phyloP scores from a whole-genome alignment of 2,797 vertebrate genomes.

The Lemur catta region DNA sequence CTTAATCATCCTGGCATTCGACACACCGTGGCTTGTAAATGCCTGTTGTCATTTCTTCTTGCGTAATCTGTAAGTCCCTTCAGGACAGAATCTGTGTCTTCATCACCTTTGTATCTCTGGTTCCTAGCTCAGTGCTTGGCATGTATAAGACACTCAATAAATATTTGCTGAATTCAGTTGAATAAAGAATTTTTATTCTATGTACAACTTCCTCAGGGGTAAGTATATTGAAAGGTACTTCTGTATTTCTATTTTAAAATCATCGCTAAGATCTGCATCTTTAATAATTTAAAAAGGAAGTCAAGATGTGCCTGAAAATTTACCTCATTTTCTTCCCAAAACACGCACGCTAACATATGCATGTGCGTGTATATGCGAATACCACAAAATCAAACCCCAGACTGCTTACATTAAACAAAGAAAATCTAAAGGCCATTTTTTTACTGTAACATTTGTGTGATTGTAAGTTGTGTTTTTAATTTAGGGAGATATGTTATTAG shows the following conservation, averaged over 20 bases:
- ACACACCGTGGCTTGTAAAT: neutral
- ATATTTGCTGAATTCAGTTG: neutral
- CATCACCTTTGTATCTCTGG: neutral
- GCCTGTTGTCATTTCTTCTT: neutral
- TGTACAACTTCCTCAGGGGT: neutral
- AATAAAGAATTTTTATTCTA: neutral
- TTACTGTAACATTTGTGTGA: neutral
- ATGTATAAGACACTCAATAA: neutral
- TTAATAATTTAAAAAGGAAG: conserved; percentile 38
- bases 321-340: conserved; percentile 29
- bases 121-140: neutral
- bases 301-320: neutral
- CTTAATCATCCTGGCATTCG: accelerated
- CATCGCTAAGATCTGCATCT: neutral
- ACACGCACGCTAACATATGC: neutral
- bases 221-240: neutral
- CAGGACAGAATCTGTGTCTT: neutral
- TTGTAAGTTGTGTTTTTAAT: neutral
- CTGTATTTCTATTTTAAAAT: conserved; percentile 1
- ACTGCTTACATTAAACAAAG: neutral
- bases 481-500: neutral
- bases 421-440: neutral
- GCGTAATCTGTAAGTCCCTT: accelerated
- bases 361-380: accelerated
- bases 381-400: neutral